A percentile compares a stretch with the other conserved stretches of the same genome.
Conservation (phyloP, 1,140 invertebrate species). For the Drosophila watanabei region DNA sequence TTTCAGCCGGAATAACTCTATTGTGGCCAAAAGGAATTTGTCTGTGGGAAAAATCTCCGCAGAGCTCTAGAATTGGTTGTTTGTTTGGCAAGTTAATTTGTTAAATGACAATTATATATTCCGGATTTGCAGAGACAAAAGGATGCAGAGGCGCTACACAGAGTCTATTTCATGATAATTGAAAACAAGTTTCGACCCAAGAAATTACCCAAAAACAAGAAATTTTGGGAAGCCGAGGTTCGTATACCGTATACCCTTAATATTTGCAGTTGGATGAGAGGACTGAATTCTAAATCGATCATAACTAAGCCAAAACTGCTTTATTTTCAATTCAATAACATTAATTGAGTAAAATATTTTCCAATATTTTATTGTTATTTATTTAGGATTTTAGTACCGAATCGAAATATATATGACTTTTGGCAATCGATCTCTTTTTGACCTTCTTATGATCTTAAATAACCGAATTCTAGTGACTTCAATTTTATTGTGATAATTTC, state of each 20-base stretch:
- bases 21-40: conserved; percentile 55
- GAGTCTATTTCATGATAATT: neutral
- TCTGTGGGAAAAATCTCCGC: conserved; percentile 69
- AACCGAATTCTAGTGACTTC: too few relatives aligned
- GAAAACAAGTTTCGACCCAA: neutral
- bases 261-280: neutral
- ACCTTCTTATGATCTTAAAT: too few relatives aligned
- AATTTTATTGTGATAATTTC: too few relatives aligned
- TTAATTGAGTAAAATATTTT: too few relatives aligned
- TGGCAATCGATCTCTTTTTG: too few relatives aligned
- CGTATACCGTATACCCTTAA: neutral
- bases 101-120: conserved; percentile 65
- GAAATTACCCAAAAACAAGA: neutral
- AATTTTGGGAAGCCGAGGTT: neutral
- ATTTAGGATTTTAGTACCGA: too few relatives aligned
- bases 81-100: conserved; percentile 68
- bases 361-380: too few relatives aligned
- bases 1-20: conserved; percentile 71
- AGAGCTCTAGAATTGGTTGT: conserved; percentile 5
- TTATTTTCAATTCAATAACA: too few relatives aligned
- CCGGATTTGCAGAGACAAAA: conserved; percentile 20
- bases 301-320: neutral
- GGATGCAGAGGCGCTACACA: conserved; percentile 1
- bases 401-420: too few relatives aligned
- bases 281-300: too few relatives aligned